Conservation (phyloP, 2,888 invertebrate species). For the Ennomos quercinarius region DNA sequence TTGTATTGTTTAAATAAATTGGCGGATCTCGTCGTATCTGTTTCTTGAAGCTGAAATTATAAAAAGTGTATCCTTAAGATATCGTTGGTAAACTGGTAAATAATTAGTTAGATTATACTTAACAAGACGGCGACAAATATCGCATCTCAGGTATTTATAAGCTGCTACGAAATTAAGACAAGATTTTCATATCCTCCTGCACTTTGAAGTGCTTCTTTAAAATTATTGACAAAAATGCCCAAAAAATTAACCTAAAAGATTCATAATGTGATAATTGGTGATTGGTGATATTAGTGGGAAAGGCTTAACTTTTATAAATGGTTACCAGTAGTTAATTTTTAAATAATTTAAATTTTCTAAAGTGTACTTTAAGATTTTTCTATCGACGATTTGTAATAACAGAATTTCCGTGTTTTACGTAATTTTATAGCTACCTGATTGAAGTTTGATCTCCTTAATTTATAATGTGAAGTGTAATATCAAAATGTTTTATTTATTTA, state of each 20-base stretch:
- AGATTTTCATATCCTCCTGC: conserved; percentile 1
- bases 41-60: no score
- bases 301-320: conserved; percentile 51
- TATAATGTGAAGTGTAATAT: conserved; percentile 62
- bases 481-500: conserved; percentile 60
- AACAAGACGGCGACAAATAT: no score
- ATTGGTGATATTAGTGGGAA: conserved; percentile 68
- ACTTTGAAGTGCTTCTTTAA: conserved; percentile 12
- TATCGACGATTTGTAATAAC: conserved; percentile 29
- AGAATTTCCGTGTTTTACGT: conserved; percentile 27
- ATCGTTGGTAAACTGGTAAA: neutral
- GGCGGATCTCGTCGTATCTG: no score
- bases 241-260: conserved; percentile 33
- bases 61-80: neutral
- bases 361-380: conserved; percentile 37
- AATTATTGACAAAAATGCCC: conserved; percentile 20
- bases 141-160: neutral
- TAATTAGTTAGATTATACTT: neutral
- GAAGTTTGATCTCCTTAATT: conserved; percentile 82
- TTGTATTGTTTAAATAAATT: no score
- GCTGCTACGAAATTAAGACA: neutral
- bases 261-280: conserved; percentile 64
- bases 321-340: conserved; percentile 46
- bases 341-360: conserved; percentile 41
- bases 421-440: conserved; percentile 73